A percentile compares a stretch with the other conserved stretches of the same genome.
Conservation (phyloP, 2,888 invertebrate genomes). For the Hirudinaria manillensis region DNA sequence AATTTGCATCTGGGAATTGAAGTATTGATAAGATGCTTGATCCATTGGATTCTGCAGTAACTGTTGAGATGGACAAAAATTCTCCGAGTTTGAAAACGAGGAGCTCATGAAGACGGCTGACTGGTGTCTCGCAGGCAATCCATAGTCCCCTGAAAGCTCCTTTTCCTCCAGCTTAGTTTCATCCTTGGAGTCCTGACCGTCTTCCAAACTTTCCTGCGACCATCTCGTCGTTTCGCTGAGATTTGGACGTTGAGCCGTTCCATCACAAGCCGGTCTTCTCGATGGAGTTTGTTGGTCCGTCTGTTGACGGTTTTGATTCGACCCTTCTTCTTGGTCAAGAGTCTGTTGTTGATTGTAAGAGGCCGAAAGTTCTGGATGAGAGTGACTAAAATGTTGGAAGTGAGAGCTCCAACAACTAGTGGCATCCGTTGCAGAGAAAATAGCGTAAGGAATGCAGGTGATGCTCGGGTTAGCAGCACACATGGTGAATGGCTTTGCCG, state of each 20-base stretch:
- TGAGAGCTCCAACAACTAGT: constrained; percentile 12
- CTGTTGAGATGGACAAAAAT: background rate
- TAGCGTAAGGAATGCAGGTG: constrained; percentile 13
- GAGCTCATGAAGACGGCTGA: background rate
- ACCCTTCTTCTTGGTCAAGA: background rate
- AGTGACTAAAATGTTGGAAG: background rate
- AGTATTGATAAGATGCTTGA: constrained; percentile 7
- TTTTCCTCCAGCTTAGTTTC: background rate
- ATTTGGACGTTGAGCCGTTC: background rate
- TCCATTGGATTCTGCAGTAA: too few relatives aligned
- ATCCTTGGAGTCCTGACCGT: background rate
- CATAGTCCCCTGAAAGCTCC: background rate
- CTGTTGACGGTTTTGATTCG: background rate
- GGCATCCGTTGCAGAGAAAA: constrained; percentile 14
- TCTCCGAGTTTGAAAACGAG: background rate
- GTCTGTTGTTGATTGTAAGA: constrained; percentile 15
- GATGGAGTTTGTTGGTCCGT: background rate
- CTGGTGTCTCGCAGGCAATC: background rate
- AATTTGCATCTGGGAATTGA: background rate
- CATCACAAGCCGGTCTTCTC: background rate
- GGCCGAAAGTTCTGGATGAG: constrained; percentile 11
- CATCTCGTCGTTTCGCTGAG: background rate
- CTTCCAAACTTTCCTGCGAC: constrained; percentile 17
- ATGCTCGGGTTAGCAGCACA: constrained; percentile 1
- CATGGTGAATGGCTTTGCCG: constrained; percentile 4